These are phyloP conservation scores for Cataglyphis rosenhaueri DNA, from an alignment of 2,888 invertebrate species.

Conservation along the genomic window DNA sequence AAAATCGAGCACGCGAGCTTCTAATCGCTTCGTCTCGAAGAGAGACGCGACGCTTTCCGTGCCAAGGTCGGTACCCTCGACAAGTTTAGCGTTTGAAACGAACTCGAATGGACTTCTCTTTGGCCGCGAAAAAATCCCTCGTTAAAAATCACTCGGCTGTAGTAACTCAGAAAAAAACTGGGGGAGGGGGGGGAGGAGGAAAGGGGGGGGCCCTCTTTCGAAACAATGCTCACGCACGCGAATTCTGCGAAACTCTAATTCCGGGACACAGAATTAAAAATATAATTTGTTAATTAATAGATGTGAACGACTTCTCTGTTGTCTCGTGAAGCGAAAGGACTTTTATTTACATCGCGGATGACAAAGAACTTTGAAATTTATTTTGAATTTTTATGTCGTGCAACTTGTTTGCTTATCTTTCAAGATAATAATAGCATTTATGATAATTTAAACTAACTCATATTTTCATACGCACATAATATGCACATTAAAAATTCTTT, in stretches of 20 bases:
- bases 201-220: too few relatives aligned
- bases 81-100: neutral
- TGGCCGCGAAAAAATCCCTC: neutral
- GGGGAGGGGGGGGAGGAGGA: too few relatives aligned
- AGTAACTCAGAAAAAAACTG: neutral
- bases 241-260: slow-evolving; percentile 24
- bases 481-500: neutral
- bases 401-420: neutral
- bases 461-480: neutral
- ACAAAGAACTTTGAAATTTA: neutral
- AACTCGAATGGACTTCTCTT: neutral
- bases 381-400: neutral
- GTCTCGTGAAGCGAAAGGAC: neutral
- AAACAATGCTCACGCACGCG: slow-evolving; percentile 19
- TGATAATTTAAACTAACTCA: neutral
- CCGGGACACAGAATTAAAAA: neutral
- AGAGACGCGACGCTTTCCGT: slow-evolving; percentile 47
- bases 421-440: neutral
- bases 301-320: neutral
- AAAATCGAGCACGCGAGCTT: slow-evolving; percentile 44
- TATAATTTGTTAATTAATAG: slow-evolving; percentile 32
- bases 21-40: slow-evolving; percentile 42
- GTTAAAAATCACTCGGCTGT: neutral
- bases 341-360: neutral
- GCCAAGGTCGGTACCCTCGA: slow-evolving; percentile 53